Conservation (phyloP, 2,888 invertebrate genomes). For the Allophyes oxyacanthae region DNA sequence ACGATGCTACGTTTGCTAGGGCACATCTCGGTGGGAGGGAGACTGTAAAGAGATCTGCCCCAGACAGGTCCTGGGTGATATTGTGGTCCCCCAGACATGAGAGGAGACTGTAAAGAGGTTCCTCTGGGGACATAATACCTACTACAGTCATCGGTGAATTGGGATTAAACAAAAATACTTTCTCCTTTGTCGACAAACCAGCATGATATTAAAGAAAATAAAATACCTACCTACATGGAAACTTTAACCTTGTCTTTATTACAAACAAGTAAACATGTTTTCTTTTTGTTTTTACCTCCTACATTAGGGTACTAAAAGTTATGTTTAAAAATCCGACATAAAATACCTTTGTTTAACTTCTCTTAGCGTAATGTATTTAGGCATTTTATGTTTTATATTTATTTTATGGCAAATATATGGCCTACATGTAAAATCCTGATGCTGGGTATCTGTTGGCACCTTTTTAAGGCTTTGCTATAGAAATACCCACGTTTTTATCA, state of each 20-base stretch:
- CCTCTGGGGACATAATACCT: too few relatives aligned
- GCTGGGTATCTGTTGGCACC: constrained; percentile 36
- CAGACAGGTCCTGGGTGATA: too few relatives aligned
- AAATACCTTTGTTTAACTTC: constrained; percentile 42
- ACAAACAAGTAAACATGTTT: constrained; percentile 64
- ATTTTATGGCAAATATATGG: constrained; percentile 42
- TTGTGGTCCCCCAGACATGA: too few relatives aligned
- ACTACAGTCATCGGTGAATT: too few relatives aligned
- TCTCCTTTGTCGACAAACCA: too few relatives aligned
- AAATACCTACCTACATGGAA: too few relatives aligned
- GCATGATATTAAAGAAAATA: too few relatives aligned
- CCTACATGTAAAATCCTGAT: constrained; percentile 32
- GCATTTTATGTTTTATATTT: constrained; percentile 44
- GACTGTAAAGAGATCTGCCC: too few relatives aligned
- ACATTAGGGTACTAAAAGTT: constrained; percentile 53
- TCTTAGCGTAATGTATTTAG: constrained; percentile 46
- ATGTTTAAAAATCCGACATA: constrained; percentile 41
- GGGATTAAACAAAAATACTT: too few relatives aligned
- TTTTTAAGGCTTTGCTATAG: constrained; percentile 23
- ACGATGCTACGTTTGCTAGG: too few relatives aligned
- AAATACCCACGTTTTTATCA: constrained; percentile 20
- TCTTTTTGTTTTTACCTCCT: constrained; percentile 60
- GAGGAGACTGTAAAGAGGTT: too few relatives aligned
- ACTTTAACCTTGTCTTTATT: not conserved
- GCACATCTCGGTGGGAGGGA: too few relatives aligned